These are phyloP conservation scores for Scaptomyza reducta DNA, from an alignment of 2,888 invertebrate species.

Conservation along the genomic window DNA sequence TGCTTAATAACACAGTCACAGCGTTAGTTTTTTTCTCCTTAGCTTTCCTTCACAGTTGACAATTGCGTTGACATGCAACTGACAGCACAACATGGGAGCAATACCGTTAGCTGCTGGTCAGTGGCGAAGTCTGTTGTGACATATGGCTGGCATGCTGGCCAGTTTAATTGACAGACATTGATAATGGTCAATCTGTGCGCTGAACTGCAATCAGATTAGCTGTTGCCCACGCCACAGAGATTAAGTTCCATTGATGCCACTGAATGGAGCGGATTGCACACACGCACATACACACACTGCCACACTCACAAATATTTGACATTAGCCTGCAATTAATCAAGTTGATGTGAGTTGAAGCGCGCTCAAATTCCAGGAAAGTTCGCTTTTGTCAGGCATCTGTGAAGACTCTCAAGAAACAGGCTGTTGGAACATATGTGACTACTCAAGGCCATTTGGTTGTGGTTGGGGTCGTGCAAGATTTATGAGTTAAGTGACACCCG, in stretches of 20 bases:
- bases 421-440: constrained; percentile 16
- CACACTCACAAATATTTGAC: constrained; percentile 41
- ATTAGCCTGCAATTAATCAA: constrained; percentile 69
- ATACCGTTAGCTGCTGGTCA: constrained; percentile 39
- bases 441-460: constrained; percentile 51
- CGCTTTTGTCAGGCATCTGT: constrained; percentile 56
- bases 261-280: constrained; percentile 10
- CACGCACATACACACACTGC: not conserved
- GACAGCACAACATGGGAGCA: constrained; percentile 58
- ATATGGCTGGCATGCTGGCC: constrained; percentile 61
- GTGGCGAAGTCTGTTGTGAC: constrained; percentile 42
- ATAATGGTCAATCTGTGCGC: constrained; percentile 46
- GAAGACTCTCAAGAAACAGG: constrained; percentile 6
- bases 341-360: constrained; percentile 42
- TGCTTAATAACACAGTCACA: constrained; percentile 19
- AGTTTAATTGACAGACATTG: constrained; percentile 68
- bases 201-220: constrained; percentile 33
- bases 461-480: constrained; percentile 58
- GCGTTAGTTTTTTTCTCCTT: constrained; percentile 16
- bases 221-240: constrained; percentile 33
- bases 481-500: constrained; percentile 75
- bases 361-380: constrained; percentile 50
- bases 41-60: constrained; percentile 45
- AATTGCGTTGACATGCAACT: constrained; percentile 58
- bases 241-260: constrained; percentile 23